A percentile compares a stretch with the other conserved stretches of the same genome.
Evolutionary conservation across 1,140 invertebrate species (phyloP).

Genomic region (Theocolax elegans): DNA sequence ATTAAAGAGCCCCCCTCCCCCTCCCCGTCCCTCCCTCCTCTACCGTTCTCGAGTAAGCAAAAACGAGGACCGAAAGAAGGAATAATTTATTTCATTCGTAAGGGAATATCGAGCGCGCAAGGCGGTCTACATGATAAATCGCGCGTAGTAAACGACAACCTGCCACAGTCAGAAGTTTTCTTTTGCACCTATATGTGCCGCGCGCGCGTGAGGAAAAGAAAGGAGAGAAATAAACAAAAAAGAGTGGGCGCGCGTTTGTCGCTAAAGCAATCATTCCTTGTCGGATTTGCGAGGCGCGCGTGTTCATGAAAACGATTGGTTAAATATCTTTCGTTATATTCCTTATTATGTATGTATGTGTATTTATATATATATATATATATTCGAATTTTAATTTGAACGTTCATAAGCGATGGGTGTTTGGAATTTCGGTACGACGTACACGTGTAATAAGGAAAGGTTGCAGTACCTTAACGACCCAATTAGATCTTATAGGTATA

Average conservation of each 20-base stretch:
- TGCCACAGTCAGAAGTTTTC: conserved; percentile 22
- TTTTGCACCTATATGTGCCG: background rate
- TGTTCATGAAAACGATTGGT: conserved; percentile 6
- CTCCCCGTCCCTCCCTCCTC: too few relatives aligned
- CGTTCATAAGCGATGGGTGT: too few relatives aligned
- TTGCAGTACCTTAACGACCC: too few relatives aligned
- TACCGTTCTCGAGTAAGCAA: too few relatives aligned
- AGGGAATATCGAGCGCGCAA: too few relatives aligned
- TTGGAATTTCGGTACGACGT: too few relatives aligned
- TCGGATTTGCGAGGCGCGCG: background rate
- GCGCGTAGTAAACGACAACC: conserved; percentile 23
- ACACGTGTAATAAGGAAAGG: too few relatives aligned
- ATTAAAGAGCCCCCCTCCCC: background rate
- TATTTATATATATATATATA: too few relatives aligned
- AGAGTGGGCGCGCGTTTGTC: background rate
- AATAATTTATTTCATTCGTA: conserved; percentile 22
- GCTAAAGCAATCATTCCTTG: conserved; percentile 19
- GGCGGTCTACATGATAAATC: conserved; percentile 12
- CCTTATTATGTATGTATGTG: too few relatives aligned
- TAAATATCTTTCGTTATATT: too few relatives aligned
- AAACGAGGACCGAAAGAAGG: background rate
- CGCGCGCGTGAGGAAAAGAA: background rate
- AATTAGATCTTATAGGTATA: too few relatives aligned
- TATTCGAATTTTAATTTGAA: too few relatives aligned
- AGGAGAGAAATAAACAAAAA: background rate